Base-by-base conservation (phyloP, 2,797 vertebrate genomes). In the Hirundo rustica region DNA sequence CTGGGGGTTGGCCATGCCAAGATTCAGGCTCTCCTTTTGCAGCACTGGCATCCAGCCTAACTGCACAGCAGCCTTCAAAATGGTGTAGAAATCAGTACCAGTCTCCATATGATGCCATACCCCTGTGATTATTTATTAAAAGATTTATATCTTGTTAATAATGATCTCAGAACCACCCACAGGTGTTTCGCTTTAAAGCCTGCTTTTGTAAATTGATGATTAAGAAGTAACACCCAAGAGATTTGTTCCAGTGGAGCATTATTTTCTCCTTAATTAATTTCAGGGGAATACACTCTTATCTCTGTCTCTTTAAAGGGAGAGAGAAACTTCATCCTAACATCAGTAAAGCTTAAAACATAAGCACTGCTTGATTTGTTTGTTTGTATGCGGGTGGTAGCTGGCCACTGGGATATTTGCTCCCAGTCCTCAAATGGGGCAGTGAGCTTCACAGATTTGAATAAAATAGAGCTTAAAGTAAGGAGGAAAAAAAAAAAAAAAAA, bases 251-350 rank as follows among this genome's bases (percentile, higher is more conserved):
- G 26, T 45, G 40, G 53, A 91, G 26, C 25, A 36, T 40, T 77
- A 15, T 55, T 85, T 94, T 93, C 48, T 67, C 50, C 81, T 80
- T 85, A 85, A 93, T 94, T 85, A 87, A 44, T 88, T 93, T 85
- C 84, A 66, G 42, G 34, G n/a, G 27, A 85, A 84, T 40, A 38
- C 42, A 42, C 30, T 70, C 55, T 81, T 42, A 83, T 36, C 23
- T 91, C 40, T 82, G 1, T 54, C 25, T 77, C 10, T 12, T 51
- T 68, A 40, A 85, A 62, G 44, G 21, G 15, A 68, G 36, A 80
- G 23, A 29, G 65, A 66, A 65, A 68, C 50, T 89, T 85, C 47
- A n/a, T 79, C 42, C 55, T 61, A 66, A 2, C n/a, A 17, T 48
- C 36, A 76, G 18, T 25, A 50, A 68, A 74, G 15, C 64, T 64